These are phyloP conservation scores for Pasiphila rectangulata DNA, from an alignment of 2,888 invertebrate species.

Conservation along the genomic window DNA sequence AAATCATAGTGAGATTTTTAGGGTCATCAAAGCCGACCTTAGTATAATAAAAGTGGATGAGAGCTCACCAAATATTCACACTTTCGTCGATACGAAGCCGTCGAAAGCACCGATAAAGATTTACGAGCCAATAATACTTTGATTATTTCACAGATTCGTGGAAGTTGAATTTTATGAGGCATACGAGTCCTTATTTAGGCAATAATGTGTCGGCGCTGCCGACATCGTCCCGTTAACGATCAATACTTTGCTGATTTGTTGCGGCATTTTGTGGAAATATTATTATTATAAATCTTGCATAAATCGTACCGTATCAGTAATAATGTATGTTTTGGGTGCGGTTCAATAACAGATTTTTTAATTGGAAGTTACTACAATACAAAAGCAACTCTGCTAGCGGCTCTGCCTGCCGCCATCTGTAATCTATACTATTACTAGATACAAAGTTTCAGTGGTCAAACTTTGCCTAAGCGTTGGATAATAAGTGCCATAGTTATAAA, in stretches of 20 bases:
- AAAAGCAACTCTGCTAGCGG: too few relatives aligned
- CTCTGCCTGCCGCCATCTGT: too few relatives aligned
- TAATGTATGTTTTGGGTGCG: too few relatives aligned
- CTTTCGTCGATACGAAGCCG: constrained; percentile 47
- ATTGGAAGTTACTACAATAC: too few relatives aligned
- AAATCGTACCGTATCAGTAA: too few relatives aligned
- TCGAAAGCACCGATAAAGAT: constrained; percentile 67
- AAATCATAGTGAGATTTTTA: constrained; percentile 33
- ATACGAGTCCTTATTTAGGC: constrained; percentile 66
- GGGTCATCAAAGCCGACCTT: constrained; percentile 33
- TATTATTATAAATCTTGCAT: background rate
- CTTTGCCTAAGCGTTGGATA: too few relatives aligned
- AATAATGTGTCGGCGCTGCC: constrained; percentile 61
- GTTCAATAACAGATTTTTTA: too few relatives aligned
- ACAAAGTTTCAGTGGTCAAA: too few relatives aligned
- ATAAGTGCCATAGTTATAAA: too few relatives aligned
- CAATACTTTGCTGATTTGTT: constrained; percentile 42
- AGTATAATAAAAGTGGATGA: constrained; percentile 45
- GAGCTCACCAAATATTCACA: constrained; percentile 70
- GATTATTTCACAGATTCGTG: constrained; percentile 74
- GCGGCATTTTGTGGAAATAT: background rate
- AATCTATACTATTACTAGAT: too few relatives aligned
- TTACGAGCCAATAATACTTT: constrained; percentile 74
- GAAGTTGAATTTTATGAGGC: constrained; percentile 70
- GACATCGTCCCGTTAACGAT: constrained; percentile 47